phyloP scores from a whole-genome alignment of 2,113 vertebrate genomes.

The Acinonyx jubatus region DNA sequence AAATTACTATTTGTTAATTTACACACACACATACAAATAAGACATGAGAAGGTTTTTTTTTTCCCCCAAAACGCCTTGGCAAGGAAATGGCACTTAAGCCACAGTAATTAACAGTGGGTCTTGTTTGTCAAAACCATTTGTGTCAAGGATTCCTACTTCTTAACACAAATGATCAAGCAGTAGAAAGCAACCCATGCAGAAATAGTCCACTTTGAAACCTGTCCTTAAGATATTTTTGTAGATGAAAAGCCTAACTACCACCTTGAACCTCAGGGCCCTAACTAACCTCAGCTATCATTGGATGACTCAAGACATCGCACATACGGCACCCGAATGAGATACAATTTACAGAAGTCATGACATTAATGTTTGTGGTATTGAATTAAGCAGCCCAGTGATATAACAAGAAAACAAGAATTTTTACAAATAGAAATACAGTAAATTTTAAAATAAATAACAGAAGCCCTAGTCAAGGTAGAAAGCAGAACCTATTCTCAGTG shows the following conservation, averaged over 20 bases:
- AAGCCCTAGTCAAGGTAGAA: background rate
- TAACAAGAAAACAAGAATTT: background rate
- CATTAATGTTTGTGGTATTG: background rate
- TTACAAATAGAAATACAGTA: background rate
- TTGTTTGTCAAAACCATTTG: background rate
- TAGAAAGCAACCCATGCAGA: background rate
- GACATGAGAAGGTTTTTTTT: background rate
- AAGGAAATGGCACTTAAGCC: background rate
- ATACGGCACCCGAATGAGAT: background rate
- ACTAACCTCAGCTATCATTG: background rate
- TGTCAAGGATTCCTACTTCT: background rate
- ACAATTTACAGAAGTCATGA: background rate
- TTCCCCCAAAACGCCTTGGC: background rate
- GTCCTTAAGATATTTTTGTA: background rate
- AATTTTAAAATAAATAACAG: constrained; percentile 39
- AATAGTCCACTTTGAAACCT: background rate
- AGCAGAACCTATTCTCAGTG: background rate
- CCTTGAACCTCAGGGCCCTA: background rate
- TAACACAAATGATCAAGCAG: background rate
- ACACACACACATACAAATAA: background rate
- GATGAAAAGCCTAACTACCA: background rate
- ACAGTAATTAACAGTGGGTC: background rate
- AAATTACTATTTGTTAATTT: constrained; percentile 19
- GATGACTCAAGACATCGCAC: background rate
- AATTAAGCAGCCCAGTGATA: background rate